Evolutionary conservation across 2,113 vertebrate genomes (phyloP).

Genomic region (Xenopus laevis): DNA sequence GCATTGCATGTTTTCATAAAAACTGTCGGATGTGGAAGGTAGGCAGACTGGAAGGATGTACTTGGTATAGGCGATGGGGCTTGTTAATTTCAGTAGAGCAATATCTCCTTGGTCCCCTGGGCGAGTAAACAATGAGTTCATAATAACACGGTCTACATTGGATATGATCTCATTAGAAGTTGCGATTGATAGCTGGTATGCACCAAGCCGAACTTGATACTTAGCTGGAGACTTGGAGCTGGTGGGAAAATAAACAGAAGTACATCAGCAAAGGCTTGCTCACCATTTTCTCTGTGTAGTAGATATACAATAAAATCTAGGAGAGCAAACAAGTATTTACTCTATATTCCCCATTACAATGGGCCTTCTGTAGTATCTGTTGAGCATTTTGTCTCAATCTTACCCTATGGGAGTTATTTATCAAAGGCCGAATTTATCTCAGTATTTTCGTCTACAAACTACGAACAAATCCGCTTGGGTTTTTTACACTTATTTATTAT

Average conservation of each 20-base stretch:
- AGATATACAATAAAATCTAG: too few relatives aligned
- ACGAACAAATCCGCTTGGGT: too few relatives aligned
- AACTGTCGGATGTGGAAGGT: slow-evolving; percentile 44
- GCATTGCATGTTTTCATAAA: slow-evolving; percentile 37
- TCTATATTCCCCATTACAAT: too few relatives aligned
- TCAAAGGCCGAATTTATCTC: too few relatives aligned
- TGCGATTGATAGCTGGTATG: not conserved
- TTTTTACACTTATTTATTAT: too few relatives aligned
- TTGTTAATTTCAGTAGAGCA: slow-evolving; percentile 50
- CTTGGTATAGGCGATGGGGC: slow-evolving; percentile 45
- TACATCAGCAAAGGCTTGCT: too few relatives aligned
- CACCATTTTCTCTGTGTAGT: too few relatives aligned
- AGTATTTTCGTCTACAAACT: too few relatives aligned
- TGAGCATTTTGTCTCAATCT: too few relatives aligned
- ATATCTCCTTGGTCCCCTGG: slow-evolving; percentile 44
- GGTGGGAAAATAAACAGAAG: not conserved
- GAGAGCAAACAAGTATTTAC: too few relatives aligned
- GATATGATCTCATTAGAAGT: not conserved
- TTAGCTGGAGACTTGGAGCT: not conserved
- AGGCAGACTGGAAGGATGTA: slow-evolving; percentile 53
- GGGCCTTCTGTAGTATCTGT: too few relatives aligned
- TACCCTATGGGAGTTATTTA: too few relatives aligned
- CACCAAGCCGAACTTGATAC: not conserved
- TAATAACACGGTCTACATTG: not conserved
- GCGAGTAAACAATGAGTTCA: not conserved